These are phyloP conservation scores for Arion vulgaris DNA, from an alignment of 1,140 invertebrate species.

Conservation along the genomic window DNA sequence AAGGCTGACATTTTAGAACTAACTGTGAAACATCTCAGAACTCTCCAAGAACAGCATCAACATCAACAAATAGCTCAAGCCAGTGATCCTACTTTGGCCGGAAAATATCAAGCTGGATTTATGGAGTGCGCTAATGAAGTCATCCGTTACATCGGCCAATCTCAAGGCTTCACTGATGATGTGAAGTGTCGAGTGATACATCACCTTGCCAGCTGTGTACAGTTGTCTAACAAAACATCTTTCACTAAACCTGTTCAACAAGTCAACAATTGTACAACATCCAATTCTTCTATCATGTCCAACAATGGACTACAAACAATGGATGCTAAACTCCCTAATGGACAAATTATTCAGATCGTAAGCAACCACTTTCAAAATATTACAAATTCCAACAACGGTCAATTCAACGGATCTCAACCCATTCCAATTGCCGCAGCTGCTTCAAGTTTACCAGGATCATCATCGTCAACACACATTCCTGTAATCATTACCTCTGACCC, in stretches of 20 bases:
- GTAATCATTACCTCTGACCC: neutral
- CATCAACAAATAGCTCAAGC: neutral
- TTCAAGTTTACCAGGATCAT: neutral
- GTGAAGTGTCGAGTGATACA: conserved; percentile 52
- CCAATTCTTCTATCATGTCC: neutral
- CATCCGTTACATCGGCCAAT: conserved; percentile 85
- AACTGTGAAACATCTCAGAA: conserved; percentile 89
- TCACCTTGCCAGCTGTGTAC: conserved; percentile 47
- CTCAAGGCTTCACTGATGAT: conserved; percentile 87
- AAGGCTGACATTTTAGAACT: conserved; percentile 98
- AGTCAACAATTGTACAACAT: neutral
- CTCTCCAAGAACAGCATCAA: conserved; percentile 46
- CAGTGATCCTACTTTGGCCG: neutral
- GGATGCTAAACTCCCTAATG: conserved; percentile 15
- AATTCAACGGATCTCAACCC: neutral
- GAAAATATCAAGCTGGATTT: conserved; percentile 85
- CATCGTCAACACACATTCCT: neutral
- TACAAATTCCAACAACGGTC: neutral
- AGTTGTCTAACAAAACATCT: neutral
- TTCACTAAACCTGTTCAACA: neutral
- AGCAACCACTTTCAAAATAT: neutral
- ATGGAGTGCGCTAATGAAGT: conserved; percentile 90
- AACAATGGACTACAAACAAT: too few species aligned
- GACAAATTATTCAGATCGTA: conserved; percentile 36
- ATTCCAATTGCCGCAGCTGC: neutral